phyloP scores from a whole-genome alignment of 2,888 invertebrate genomes.

The Syrphus vitripennis region DNA sequence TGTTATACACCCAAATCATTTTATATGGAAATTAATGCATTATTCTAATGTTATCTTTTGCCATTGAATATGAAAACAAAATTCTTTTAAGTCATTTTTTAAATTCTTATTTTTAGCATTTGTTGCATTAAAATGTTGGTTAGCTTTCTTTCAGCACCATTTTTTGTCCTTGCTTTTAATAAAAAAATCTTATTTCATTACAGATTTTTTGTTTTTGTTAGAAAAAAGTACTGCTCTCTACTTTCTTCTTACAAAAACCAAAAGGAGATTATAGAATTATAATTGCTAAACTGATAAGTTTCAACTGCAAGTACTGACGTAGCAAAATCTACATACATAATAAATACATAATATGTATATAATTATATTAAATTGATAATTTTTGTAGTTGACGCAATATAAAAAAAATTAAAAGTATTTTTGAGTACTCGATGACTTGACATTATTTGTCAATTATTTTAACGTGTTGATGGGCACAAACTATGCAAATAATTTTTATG shows the following conservation, averaged over 20 bases:
- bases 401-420: too few relatives aligned
- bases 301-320: neutral
- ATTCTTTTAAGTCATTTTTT: neutral
- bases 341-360: neutral
- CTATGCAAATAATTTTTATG: too few relatives aligned
- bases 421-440: too few relatives aligned
- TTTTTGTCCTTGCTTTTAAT: neutral
- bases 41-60: neutral
- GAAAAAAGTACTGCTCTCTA: too few relatives aligned
- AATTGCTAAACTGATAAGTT: neutral
- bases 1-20: too few relatives aligned
- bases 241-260: too few relatives aligned
- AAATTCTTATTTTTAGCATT: neutral
- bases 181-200: neutral
- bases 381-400: neutral
- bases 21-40: too few relatives aligned
- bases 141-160: neutral
- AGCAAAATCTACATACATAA: neutral
- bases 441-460: too few relatives aligned
- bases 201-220: too few relatives aligned
- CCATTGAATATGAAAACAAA: neutral
- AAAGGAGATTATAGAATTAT: too few relatives aligned
- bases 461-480: too few relatives aligned
- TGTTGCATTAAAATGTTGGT: neutral
- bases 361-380: neutral